Evolutionary conservation across 2,888 invertebrate species (phyloP), one percentile per base, ranked within the genome.

Genomic region (Anoplius nigerrimus): DNA sequence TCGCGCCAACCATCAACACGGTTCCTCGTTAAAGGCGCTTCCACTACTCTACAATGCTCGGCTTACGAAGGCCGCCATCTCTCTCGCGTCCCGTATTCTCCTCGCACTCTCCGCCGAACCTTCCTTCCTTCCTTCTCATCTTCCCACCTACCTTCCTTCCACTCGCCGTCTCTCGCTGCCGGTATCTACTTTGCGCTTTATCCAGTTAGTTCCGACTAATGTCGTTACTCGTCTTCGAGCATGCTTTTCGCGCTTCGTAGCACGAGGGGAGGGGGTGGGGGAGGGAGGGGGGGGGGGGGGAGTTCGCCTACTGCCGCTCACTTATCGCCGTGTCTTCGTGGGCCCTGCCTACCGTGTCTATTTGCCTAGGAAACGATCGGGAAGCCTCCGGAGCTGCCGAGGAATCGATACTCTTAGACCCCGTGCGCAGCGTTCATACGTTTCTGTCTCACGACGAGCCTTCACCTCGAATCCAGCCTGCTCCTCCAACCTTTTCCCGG

Each of bases 201-300:
- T 86, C 81, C 83, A 80, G 81, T 85, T 86, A 86, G 82, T 76
- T 72, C 75, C 72, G 68, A 66, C 72, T 86, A 84, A 84, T 74
- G 71, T 78, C 76, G 78, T 84, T 83, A 78, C 77, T 71, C 76
- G 80, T 78, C 79, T 78, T 75, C 60, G 66, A 56, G 68, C 71
- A 57, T 59, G 78, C 69, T 73, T 74, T 71, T 74, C 65, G 56
- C 52, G 65, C 71, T 70, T 24, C 18, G 34, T 56, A 42, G 16
- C 63, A 54, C 54, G 62, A 54, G 20, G 52, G 34, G 58, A 46
- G 15, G 13, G 16, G n/a, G n/a, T n/a, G n/a, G n/a, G n/a, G n/a
- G n/a, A n/a, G n/a, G n/a, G n/a, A n/a, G n/a, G n/a, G n/a, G n/a
- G n/a, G n/a, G n/a, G n/a, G n/a, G n/a, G 42, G 13, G 42, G 13